Evolutionary conservation across 2,888 invertebrate species (phyloP), one percentile per base, ranked within the genome.

Genomic region (Sisyra terminalis): DNA sequence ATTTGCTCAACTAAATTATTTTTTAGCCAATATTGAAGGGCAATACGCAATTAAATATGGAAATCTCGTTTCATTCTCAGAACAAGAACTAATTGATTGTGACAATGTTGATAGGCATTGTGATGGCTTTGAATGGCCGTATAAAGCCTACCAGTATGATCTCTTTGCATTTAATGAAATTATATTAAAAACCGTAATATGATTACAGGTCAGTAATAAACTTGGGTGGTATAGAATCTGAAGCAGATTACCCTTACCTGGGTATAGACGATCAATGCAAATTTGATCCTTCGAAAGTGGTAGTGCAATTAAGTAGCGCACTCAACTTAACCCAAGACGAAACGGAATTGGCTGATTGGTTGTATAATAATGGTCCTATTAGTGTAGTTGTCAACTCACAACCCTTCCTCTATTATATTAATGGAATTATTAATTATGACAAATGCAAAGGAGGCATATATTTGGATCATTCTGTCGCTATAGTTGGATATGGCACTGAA

Each of bases 81-180:
- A 96, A 58, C 94, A 96, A 65, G 92, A 93, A 59, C 62, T 98
- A 46, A 84, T 98, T 14, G 97, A 97, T 64, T 98, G 97, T 60
- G 97, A 97, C 60, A 82, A 75, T 46, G 58, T 79, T 29, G 96
- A 97, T 59, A 65, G 81, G 6, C 97, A 93, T 1, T 98, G 97
- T 60, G 75, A 78, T 50, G 97, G 84, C 3, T 84, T 84, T 16
- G 68, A 88, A 6, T 24, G 24, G 24, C 84, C 84, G 47, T 80
- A 80, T 48, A 84, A 86, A 56, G 96, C 96, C 15, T 97, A 93
- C 62, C 79, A 76, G 79, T 78, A 57, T 51, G 52, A 40, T 14
- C 38, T 24, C 10, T 39, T 16, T n/a, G 30, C 32, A 18, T 24
- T 24, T 5, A 24, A 5, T 5, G 24, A 24, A n/a, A n/a, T n/a